These are phyloP conservation scores for Tachuris rubrigastra DNA, from an alignment of 2,113 vertebrate genomes.

Conservation along the genomic window DNA sequence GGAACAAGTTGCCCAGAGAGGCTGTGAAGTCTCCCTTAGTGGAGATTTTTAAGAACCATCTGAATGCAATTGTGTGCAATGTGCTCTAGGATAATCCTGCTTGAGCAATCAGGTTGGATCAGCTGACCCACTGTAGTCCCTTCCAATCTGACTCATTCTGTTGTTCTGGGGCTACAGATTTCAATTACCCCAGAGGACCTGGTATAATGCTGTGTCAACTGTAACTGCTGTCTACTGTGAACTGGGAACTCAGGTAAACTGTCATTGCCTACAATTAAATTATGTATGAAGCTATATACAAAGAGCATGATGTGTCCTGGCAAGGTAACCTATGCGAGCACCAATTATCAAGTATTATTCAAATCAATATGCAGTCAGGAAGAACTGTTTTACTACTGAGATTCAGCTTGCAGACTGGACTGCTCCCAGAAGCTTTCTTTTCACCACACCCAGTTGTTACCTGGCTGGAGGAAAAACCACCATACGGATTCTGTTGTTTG, in stretches of 20 bases:
- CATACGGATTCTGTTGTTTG: slow-evolving; percentile 81
- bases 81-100: neutral
- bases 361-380: neutral
- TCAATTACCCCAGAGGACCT: neutral
- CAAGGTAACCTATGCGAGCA: neutral
- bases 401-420: slow-evolving; percentile 53
- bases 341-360: neutral
- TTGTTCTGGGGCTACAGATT: neutral
- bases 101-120: neutral
- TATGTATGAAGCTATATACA: neutral
- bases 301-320: neutral
- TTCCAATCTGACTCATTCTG: neutral
- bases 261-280: neutral
- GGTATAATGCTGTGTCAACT: neutral
- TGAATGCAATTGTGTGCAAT: neutral
- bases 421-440: neutral
- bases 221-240: neutral
- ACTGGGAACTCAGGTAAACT: neutral
- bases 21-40: neutral
- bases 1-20: neutral
- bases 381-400: neutral
- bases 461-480: slow-evolving; percentile 89
- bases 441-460: slow-evolving; percentile 58
- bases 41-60: neutral
- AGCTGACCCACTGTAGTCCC: neutral